Evolutionary conservation across 53 echinoderm and acorn worm genomes (phyloP).

Genomic region (Arbacia lixula): DNA sequence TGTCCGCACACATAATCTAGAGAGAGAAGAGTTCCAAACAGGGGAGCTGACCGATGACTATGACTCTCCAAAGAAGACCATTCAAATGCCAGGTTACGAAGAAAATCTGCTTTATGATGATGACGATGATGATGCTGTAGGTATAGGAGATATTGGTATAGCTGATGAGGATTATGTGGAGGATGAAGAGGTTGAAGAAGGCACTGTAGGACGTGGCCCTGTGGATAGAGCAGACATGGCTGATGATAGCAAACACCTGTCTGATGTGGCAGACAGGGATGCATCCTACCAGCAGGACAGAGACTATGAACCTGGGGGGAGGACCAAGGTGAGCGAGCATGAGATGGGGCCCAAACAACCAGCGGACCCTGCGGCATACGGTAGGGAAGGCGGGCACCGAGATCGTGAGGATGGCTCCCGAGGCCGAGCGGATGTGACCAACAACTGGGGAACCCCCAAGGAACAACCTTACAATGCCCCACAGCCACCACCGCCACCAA

Average conservation of each 20-base stretch:
- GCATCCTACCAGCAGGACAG: not conserved
- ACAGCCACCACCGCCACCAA: not conserved
- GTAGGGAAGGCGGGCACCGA: not conserved
- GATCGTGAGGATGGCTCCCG: not conserved
- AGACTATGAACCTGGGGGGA: not conserved
- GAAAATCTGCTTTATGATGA: conserved; percentile 7
- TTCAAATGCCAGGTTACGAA: not conserved
- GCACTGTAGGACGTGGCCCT: not conserved
- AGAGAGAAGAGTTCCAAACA: conserved; percentile 16
- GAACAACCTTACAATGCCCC: too few species aligned
- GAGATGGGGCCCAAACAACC: conserved; percentile 12
- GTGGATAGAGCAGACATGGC: not conserved
- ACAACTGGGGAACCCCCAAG: conserved; percentile 2
- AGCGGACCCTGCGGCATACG: not conserved
- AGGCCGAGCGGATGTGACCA: not conserved
- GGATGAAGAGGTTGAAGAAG: not conserved
- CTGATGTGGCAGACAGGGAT: conserved; percentile 35
- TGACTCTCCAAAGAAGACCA: conserved; percentile 1
- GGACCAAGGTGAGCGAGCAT: conserved; percentile 3
- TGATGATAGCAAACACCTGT: conserved; percentile 2
- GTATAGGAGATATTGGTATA: not conserved
- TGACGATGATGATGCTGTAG: not conserved
- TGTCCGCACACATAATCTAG: conserved; percentile 2
- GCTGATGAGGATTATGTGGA: not conserved
- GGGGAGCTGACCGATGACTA: conserved; percentile 10